Base-by-base conservation (phyloP, 2,888 invertebrate species). In the Endomychus coccineus region DNA sequence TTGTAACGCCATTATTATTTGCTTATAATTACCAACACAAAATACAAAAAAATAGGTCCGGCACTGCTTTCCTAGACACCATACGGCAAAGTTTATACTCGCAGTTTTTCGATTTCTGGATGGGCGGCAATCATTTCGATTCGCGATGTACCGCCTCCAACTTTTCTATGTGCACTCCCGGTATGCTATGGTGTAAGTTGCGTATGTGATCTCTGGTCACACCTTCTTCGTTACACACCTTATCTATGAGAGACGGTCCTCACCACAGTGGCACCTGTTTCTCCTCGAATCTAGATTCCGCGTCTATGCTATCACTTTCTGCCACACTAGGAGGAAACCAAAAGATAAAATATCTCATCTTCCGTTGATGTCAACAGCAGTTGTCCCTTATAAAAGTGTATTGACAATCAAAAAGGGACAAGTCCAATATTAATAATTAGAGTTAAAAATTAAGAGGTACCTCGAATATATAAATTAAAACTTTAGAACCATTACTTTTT, bases 281-380 rank as follows among this genome's bases (percentile, higher is more conserved):
- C 88, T 96, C 96, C 53, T 94, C 95, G 64, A 94, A 95, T 0
- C 94, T 95, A 10, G 92, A 92, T 61, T 91, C 91, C 0, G 89
- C 92, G 57, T 86, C 86, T 43, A 87, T 92, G 61, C 91, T 92
- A 57, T 92, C 90, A 58, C 84, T 86, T 55, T 89, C 91, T 13
- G 91, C 89, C 53, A 94, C 84, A 69, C 94, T 94, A 61, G 14
- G 48, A 52, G 17, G 19, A 6, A 19, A 6, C 5, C 7, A 7
- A 19, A 19, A 19, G 7, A 19, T 19, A 19, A n/a, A n/a, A n/a
- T n/a, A n/a, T n/a, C n/a, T n/a, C n/a, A n/a, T n/a, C n/a, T n/a
- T n/a, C n/a, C n/a, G n/a, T n/a, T n/a, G n/a, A n/a, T n/a, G n/a
- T n/a, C n/a, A n/a, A n/a, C n/a, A n/a, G n/a, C n/a, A n/a, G n/a